Conservation (phyloP, 2,113 vertebrate genomes). For the Tyto alba region DNA sequence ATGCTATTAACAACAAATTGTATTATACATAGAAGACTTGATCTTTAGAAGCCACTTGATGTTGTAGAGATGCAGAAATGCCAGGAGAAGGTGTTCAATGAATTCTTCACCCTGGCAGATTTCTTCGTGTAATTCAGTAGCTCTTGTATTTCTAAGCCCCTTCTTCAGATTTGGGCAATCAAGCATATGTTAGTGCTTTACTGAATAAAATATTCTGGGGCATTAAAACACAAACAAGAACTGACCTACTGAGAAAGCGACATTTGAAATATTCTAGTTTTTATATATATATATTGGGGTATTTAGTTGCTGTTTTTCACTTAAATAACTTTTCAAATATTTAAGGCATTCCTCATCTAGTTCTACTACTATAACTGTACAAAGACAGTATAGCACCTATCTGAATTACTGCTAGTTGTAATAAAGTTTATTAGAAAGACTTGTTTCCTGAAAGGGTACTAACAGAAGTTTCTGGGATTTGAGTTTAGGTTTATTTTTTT, state of each 20-base stretch:
- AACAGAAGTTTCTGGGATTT: background rate
- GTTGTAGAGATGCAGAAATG: background rate
- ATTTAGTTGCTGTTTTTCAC: background rate
- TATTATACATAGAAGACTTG: background rate
- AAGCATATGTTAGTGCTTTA: background rate
- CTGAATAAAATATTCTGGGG: background rate
- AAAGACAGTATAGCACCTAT: background rate
- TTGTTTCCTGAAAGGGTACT: background rate
- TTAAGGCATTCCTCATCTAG: background rate
- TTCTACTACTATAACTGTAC: background rate
- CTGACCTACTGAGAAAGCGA: background rate
- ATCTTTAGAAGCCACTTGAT: background rate
- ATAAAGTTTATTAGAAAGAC: background rate
- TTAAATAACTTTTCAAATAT: background rate
- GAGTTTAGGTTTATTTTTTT: background rate
- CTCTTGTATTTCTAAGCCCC: background rate
- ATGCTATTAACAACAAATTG: background rate
- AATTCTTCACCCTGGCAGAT: background rate
- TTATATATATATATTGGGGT: background rate
- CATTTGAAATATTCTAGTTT: background rate
- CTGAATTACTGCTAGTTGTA: background rate
- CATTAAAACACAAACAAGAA: background rate
- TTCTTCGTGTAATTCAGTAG: background rate
- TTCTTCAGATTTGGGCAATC: background rate
- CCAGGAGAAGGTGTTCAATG: background rate